Conservation (phyloP, 2,113 vertebrate species). For the Tetrao urogallus region DNA sequence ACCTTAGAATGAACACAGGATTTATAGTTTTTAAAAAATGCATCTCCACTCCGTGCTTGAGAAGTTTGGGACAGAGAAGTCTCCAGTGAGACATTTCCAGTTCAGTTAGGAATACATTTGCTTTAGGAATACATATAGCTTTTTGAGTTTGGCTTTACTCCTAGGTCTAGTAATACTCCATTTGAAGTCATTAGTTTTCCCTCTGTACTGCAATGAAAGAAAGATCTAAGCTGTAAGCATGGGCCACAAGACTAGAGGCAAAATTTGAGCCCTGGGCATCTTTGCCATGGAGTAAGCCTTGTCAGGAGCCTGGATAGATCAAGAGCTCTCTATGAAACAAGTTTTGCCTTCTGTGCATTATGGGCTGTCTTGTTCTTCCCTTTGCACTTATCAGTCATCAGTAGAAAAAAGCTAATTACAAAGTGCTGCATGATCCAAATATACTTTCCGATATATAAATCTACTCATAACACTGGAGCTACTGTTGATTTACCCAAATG, state of each 20-base stretch:
- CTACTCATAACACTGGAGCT: neutral
- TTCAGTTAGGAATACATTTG: neutral
- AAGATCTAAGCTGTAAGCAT: neutral
- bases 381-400: slow-evolving; percentile 8
- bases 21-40: neutral
- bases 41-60: neutral
- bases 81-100: neutral
- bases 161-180: neutral
- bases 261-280: neutral
- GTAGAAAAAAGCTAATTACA: neutral
- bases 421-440: slow-evolving; percentile 13
- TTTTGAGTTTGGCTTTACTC: neutral
- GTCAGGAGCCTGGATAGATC: neutral
- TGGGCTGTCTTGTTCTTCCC: neutral
- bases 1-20: neutral
- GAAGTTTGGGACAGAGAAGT: neutral
- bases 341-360: neutral
- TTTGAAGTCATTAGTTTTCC: neutral
- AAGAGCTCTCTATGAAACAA: slow-evolving; percentile 3
- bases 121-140: neutral
- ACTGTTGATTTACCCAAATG: neutral
- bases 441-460: neutral
- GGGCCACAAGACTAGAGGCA: neutral
- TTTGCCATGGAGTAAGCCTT: neutral
- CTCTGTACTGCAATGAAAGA: neutral